Evolutionary conservation across 2,113 vertebrate species (phyloP), one percentile per base, ranked within the genome.

Genomic region (Camelus dromedarius): DNA sequence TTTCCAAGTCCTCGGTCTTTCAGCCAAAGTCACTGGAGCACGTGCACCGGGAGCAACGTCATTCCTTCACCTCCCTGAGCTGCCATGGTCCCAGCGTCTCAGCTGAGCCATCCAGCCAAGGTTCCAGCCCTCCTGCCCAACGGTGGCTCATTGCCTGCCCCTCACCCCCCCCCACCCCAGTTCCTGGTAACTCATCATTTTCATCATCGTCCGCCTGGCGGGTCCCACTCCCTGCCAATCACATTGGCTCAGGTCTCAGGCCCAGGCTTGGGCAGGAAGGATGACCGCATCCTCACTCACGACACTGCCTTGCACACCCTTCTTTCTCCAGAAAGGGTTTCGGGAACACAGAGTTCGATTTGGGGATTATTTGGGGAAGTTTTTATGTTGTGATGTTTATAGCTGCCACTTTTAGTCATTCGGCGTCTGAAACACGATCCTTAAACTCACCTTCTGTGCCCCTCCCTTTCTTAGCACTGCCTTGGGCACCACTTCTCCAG

Each of bases 211-310:
- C 81, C 32, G 28, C 11, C 11, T 26, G 50, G n/a, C 32, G 11
- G 14, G 28, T 52, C 3, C 54, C 8, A 12, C 7, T 38, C 28
- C 54, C 35, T 18, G 16, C 8, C 76, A 19, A 24, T 50, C 26
- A 6, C 0, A 0, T 11, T 2, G 19, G n/a, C 64, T 64, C 2
- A 2, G 4, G 6, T 42, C 28, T 46, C 81, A 89, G 48, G 38
- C 9, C 52, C 76, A 50, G 60, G 50, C 38, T 32, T 24, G 15
- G 42, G 52, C 5, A 20, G 88, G 26, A 54, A 64, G 6, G 12
- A 60, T 38, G 46, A 28, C 52, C 46, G 5, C 5, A 28, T 8
- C 4, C 83, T 58, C 16, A 32, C 28, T 42, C 35, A 22, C 0
- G 2, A 52, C 38, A n/a, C 32, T 1, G 2, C 12, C 9, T 7